A percentile compares a stretch with the other conserved stretches of the same genome.
phyloP scores from a whole-genome alignment of 2,113 vertebrate genomes.

The Prolemur simus region DNA sequence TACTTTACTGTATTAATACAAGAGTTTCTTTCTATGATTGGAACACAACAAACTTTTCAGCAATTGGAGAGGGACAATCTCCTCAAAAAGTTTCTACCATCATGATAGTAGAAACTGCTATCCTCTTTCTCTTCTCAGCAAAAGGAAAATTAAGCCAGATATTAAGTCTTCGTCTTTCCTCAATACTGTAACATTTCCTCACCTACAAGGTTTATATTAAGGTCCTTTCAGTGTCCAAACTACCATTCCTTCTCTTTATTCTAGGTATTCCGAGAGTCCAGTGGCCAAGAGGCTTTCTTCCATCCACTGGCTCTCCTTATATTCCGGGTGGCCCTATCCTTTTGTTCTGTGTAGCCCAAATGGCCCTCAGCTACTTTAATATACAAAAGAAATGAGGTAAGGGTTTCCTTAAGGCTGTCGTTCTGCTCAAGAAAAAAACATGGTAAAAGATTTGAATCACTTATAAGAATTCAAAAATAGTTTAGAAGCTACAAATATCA shows the following conservation, averaged over 20 bases:
- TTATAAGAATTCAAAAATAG: neutral
- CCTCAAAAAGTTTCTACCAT: neutral
- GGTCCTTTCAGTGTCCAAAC: neutral
- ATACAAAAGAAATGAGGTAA: neutral
- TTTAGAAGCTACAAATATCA: neutral
- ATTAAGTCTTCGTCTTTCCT: neutral
- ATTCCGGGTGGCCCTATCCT: neutral
- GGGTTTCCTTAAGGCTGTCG: neutral
- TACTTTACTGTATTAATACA: neutral
- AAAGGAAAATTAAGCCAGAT: neutral
- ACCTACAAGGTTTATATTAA: neutral
- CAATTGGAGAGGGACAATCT: neutral
- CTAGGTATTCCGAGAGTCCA: neutral
- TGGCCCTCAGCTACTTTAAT: neutral
- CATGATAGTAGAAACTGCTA: neutral
- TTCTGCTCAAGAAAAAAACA: neutral
- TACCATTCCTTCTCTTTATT: neutral
- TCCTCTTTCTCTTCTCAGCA: neutral
- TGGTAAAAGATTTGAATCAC: neutral
- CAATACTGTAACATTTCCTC: neutral
- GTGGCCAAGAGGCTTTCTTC: neutral
- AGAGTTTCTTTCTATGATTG: neutral
- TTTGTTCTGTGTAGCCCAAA: neutral
- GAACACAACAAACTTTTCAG: neutral
- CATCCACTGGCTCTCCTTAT: neutral